Evolutionary conservation across 2,888 invertebrate species (phyloP).

Genomic region (Lacanobia oleracea): DNA sequence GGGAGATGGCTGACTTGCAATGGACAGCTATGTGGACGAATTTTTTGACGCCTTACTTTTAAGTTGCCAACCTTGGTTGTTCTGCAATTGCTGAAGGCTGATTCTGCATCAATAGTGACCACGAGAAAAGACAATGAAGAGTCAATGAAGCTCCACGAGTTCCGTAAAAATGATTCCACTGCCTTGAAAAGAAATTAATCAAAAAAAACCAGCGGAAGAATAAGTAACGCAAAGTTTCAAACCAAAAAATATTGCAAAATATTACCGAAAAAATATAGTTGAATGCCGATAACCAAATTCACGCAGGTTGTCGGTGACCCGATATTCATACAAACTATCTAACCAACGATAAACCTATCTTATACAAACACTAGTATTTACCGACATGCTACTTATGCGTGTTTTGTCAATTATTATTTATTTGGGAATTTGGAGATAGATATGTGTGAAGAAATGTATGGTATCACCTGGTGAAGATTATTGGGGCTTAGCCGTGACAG

Average conservation of each 20-base stretch:
- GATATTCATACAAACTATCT: slow-evolving; percentile 33
- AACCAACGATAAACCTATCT: slow-evolving; percentile 58
- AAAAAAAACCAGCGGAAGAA: no score
- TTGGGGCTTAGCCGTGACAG: slow-evolving; percentile 43
- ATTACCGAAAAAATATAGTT: slow-evolving; percentile 12
- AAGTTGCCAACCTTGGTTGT: no score
- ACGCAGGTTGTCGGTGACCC: slow-evolving; percentile 57
- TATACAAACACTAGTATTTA: slow-evolving; percentile 55
- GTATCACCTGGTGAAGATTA: slow-evolving; percentile 40
- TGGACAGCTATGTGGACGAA: no score
- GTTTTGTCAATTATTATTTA: slow-evolving; percentile 62
- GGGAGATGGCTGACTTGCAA: no score
- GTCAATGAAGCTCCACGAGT: no score
- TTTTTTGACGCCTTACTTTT: no score
- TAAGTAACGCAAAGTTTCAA: no score
- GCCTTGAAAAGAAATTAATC: no score
- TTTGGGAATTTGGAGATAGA: slow-evolving; percentile 48
- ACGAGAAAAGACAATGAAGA: no score
- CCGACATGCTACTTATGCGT: slow-evolving; percentile 57
- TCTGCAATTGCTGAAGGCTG: no score
- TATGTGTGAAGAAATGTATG: slow-evolving; percentile 39
- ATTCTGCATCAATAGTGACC: no score
- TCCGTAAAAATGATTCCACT: no score
- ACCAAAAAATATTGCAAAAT: slow-evolving; percentile 21
- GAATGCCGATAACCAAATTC: slow-evolving; percentile 48